Base-by-base conservation (phyloP, 2,113 vertebrate genomes). In the Myrmecophaga tridactyla region DNA sequence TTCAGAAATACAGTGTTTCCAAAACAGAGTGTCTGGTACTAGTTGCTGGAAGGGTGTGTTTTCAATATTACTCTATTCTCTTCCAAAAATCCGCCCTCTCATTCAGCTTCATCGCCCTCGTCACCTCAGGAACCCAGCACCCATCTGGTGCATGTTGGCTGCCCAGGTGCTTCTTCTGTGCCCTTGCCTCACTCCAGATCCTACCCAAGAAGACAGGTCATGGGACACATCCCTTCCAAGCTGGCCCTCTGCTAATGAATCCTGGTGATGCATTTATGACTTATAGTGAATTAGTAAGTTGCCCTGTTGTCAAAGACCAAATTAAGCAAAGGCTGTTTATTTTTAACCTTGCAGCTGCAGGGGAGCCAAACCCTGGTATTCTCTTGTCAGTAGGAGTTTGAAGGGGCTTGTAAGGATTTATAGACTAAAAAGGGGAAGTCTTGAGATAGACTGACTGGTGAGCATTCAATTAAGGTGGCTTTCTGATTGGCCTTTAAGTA, bases 271-370 rank as follows among this genome's bases (percentile, higher is more conserved):
- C 23, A 41, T 92, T 58, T 76, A 53, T 63, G 36, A 91, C 36
- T 86, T 62, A 18, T 1, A 46, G 60, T 58, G 82, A 96, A 92
- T 92, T 92, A 84, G 81, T 82, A 91, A 41, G 72, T 82, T 84
- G 69, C 63, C n/a, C 36, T 39, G 41, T 39, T 63, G 43, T 92
- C 48, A 91, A 95, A 83, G 78, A 87, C 25, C 21, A 83, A 93
- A 87, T 96, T 93, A 89, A n/a, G 46, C 90, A 83, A 84, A 94
- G 83, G n/a, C 39, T 60, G 43, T 82, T 41, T 29, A 87, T 92
- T 96, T 43, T 14, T 80, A 77, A 93, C 14, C 62, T 29, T 58
- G 7, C 7, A 83, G 67, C 80, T 92, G 70, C 67, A 41, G 34
- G 67, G 21, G 21, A 51, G 27, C 10, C 7, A 48, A 75, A 6